Evolutionary conservation across 2,113 vertebrate genomes (phyloP).

Genomic region (Periophthalmus modestus): DNA sequence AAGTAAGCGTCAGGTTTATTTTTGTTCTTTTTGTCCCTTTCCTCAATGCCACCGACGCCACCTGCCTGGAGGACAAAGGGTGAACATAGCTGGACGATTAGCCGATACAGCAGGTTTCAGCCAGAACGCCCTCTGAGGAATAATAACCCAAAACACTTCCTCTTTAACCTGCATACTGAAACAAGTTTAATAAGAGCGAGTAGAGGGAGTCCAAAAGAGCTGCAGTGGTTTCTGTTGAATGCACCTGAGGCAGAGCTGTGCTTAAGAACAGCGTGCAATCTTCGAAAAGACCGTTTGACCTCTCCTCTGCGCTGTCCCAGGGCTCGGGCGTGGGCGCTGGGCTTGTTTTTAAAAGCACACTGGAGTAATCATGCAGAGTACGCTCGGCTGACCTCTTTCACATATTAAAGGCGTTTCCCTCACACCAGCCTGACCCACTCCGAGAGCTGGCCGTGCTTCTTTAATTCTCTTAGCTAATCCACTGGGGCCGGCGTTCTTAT

Average conservation of each 20-base stretch:
- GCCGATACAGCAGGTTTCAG: neutral
- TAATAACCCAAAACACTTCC: neutral
- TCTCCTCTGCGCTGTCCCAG: slow-evolving; percentile 18
- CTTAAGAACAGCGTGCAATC: slow-evolving; percentile 10
- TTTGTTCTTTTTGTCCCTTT: no score
- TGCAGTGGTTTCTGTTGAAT: neutral
- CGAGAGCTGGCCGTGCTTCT: slow-evolving; percentile 24
- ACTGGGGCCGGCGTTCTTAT: slow-evolving; percentile 38
- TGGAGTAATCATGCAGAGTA: slow-evolving; percentile 58
- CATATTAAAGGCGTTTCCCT: slow-evolving; percentile 64
- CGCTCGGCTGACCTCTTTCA: slow-evolving; percentile 64
- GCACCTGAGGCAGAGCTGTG: neutral
- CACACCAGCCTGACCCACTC: slow-evolving; percentile 47
- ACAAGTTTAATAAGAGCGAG: neutral
- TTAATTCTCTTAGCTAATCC: slow-evolving; percentile 63
- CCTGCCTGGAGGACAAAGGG: no score
- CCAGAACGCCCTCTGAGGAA: neutral
- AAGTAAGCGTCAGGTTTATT: neutral
- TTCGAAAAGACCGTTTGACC: slow-evolving; percentile 27
- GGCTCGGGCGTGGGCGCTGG: slow-evolving; percentile 22
- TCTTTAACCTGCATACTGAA: neutral
- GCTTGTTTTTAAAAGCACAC: slow-evolving; percentile 48
- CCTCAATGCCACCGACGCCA: no score
- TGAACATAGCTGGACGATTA: neutral
- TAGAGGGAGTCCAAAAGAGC: neutral